Percentiles rank a stretch among this genome's conserved stretches.
These are phyloP conservation scores for Cirrhinus molitorella DNA, from an alignment of 2,797 vertebrate species.

Conservation along the genomic window DNA sequence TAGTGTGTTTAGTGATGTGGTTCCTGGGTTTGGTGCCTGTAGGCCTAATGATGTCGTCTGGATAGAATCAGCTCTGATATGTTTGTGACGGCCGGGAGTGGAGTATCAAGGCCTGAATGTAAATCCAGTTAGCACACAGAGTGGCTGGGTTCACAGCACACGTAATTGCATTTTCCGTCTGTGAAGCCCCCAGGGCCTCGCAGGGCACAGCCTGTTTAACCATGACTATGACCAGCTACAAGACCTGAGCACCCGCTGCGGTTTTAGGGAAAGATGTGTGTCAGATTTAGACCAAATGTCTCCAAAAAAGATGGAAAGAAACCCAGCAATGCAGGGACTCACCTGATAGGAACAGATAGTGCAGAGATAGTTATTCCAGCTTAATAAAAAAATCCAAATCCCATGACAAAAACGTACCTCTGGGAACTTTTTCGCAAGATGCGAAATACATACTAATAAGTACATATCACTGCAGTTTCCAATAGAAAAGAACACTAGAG, in stretches of 20 bases:
- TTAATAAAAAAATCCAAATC: too few species aligned
- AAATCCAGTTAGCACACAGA: conserved; percentile 66
- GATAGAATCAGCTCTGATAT: conserved; percentile 67
- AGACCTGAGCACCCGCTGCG: conserved; percentile 26
- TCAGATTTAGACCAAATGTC: not conserved
- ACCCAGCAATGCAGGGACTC: not conserved
- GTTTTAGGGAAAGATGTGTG: conserved; percentile 26
- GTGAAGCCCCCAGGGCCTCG: conserved; percentile 63
- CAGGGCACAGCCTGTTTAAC: conserved; percentile 48
- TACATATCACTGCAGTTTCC: too few species aligned
- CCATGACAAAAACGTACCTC: too few species aligned
- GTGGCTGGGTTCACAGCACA: conserved; percentile 70
- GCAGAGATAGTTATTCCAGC: not conserved
- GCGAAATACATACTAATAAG: too few species aligned
- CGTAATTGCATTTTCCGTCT: conserved; percentile 80
- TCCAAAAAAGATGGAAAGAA: not conserved
- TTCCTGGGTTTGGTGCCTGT: conserved; percentile 57
- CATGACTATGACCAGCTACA: conserved; percentile 37
- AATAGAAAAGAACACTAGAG: too few species aligned
- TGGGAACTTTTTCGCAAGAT: too few species aligned
- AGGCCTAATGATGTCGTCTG: conserved; percentile 62
- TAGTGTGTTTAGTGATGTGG: conserved; percentile 35
- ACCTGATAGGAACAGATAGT: not conserved
- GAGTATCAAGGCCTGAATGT: conserved; percentile 66
- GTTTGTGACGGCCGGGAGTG: conserved; percentile 59